These are phyloP conservation scores for Mimumesa dahlbomi DNA, from an alignment of 2,888 invertebrate species.

Conservation along the genomic window DNA sequence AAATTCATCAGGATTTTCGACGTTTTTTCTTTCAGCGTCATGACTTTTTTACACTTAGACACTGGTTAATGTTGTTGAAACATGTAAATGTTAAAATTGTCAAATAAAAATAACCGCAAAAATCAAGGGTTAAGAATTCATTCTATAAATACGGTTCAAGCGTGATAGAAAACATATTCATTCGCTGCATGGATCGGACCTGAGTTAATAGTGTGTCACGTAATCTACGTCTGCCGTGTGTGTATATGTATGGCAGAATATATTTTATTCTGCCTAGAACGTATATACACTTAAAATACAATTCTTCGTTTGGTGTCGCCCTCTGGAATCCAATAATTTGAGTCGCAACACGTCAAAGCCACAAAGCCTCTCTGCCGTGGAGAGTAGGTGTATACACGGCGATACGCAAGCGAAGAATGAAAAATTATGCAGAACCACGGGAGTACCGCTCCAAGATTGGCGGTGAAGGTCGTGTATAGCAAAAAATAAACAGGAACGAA, in stretches of 20 bases:
- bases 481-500: slow-evolving; percentile 21
- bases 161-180: too few relatives aligned
- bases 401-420: slow-evolving; percentile 36
- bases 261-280: too few relatives aligned
- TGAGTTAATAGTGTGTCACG: too few relatives aligned
- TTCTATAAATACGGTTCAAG: background rate
- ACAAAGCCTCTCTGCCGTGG: slow-evolving; percentile 37
- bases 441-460: slow-evolving; percentile 33
- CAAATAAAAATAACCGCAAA: slow-evolving; percentile 66
- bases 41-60: slow-evolving; percentile 49
- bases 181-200: too few relatives aligned
- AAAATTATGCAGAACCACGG: slow-evolving; percentile 41
- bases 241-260: too few relatives aligned
- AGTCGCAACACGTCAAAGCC: slow-evolving; percentile 52
- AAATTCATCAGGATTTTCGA: background rate
- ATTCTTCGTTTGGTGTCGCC: slow-evolving; percentile 14
- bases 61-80: slow-evolving; percentile 64
- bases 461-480: slow-evolving; percentile 31
- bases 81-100: slow-evolving; percentile 68
- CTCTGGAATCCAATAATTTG: slow-evolving; percentile 13
- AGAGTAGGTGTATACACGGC: slow-evolving; percentile 29
- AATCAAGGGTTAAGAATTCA: slow-evolving; percentile 13
- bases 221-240: slow-evolving; percentile 1
- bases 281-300: background rate
- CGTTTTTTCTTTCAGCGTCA: slow-evolving; percentile 15